Percentiles rank a stretch among this genome's conserved stretches.
phyloP scores from a whole-genome alignment of 2,113 vertebrate genomes.

The Tetraodon nigroviridis region DNA sequence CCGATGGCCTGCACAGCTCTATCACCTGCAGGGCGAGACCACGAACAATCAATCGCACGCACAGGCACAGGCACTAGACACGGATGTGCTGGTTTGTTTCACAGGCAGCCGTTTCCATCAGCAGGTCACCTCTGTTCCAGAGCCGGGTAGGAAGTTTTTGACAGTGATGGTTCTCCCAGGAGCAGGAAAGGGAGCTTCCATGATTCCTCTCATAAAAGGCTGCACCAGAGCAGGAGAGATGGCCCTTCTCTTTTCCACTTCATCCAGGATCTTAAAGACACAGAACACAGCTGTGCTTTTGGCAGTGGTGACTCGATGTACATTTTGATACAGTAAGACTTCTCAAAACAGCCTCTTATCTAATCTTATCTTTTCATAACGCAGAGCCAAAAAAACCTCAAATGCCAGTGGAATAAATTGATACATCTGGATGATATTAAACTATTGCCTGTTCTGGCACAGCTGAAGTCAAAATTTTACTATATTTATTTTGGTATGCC shows the following conservation, averaged over 20 bases:
- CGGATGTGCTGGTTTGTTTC: too few relatives aligned
- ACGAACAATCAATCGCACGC: too few relatives aligned
- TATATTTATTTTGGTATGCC: neutral
- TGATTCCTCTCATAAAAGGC: conserved; percentile 95
- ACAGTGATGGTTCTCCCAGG: conserved; percentile 88
- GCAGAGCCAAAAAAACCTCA: conserved; percentile 1
- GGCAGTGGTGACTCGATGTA: too few relatives aligned
- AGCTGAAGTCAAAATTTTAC: conserved; percentile 3
- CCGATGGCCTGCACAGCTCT: conserved; percentile 86
- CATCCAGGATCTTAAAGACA: conserved; percentile 86
- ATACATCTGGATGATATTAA: conserved; percentile 24
- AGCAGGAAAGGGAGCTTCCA: conserved; percentile 96
- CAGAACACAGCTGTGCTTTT: neutral
- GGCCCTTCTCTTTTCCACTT: conserved; percentile 93
- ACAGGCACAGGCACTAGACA: too few relatives aligned
- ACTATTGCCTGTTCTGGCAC: conserved; percentile 9
- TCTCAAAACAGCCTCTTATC: neutral
- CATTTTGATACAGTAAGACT: too few relatives aligned
- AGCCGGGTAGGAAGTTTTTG: conserved; percentile 95
- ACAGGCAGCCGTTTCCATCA: neutral
- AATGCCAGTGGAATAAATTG: conserved; percentile 1
- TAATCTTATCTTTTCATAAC: neutral
- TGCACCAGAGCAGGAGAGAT: conserved; percentile 96
- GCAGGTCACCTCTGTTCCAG: conserved; percentile 86
- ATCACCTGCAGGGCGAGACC: conserved; percentile 78